These are phyloP conservation scores for Clusia tigrina DNA, from an alignment of 2,888 invertebrate species.

Conservation along the genomic window DNA sequence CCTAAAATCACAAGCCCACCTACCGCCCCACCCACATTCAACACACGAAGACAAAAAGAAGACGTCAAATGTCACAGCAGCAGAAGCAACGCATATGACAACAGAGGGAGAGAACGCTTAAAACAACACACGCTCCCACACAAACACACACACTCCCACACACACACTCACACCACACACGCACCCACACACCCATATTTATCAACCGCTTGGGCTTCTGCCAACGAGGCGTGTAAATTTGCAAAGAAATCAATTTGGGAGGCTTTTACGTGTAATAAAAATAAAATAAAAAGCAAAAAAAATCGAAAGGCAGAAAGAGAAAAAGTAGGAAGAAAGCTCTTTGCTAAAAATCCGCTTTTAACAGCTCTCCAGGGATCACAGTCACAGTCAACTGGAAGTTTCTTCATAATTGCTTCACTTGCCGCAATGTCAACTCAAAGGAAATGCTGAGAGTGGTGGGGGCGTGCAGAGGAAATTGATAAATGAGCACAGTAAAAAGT, in stretches of 20 bases:
- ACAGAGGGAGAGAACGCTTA: not conserved
- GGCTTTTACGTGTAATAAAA: conserved; percentile 9
- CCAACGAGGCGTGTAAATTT: conserved; percentile 8
- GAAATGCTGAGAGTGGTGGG: not conserved
- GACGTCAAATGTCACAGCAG: conserved; percentile 2
- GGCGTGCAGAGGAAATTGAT: conserved; percentile 47
- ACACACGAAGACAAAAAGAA: not conserved
- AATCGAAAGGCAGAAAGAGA: not conserved
- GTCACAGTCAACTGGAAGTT: no score
- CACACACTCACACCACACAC: not conserved
- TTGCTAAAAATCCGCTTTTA: conserved; percentile 3
- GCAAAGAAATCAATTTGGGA: conserved; percentile 4
- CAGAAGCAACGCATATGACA: not conserved
- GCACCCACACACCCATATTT: not conserved
- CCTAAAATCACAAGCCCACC: not conserved
- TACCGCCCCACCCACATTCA: not conserved
- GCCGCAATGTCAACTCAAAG: not conserved
- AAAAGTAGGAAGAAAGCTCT: not conserved
- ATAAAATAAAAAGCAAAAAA: conserved; percentile 1
- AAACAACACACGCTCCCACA: not conserved
- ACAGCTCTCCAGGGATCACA: not conserved
- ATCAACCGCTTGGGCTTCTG: not conserved
- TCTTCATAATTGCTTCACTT: conserved; percentile 2
- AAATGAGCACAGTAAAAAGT: conserved; percentile 48
- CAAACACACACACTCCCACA: not conserved